Base-by-base conservation (phyloP, 1,140 invertebrate species). In the Homarus americanus region DNA sequence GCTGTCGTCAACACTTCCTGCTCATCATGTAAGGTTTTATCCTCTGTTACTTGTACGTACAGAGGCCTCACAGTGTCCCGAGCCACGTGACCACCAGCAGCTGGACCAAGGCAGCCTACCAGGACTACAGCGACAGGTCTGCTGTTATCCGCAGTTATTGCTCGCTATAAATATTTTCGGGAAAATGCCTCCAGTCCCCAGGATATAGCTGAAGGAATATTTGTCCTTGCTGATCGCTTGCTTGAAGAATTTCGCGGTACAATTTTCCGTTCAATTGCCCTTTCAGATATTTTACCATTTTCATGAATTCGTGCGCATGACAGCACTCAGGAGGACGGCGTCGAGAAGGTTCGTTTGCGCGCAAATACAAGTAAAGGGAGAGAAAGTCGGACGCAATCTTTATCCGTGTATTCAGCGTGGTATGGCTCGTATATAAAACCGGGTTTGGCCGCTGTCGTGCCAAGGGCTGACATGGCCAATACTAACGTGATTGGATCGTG, bases 211-310 rank as follows among this genome's bases (percentile, higher is more conserved):
- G 20, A 44, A 53, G 78, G 41, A 80, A 80, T 80, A 80, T 80
- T 80, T 80, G 78, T 80, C 78, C 78, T 34, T 10, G 78, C 2
- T 28, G 78, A 80, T 80, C 78, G 78, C 78, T 80, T 44, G 41
- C 78, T 80, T 80, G 78, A 80, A 80, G 78, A 80, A 80, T 80
- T 80, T 80, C 41, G 41, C 20, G 38, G 40, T 53, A 28, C 78
- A 80, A 80, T 80, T 80, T 80, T 80, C 78, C 78, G 32, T 80
- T 53, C 78, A 53, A 80, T 80, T 80, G 78, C 78, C n/a, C 10
- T 20, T 53, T 20, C 78, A 53, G 41, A 80, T 80, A 80, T 80
- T 80, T 80, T 53, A 80, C 40, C 78, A 80, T 80, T 80, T 80
- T 80, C 44, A 80, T 80, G 44, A 80, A 53, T 80, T 80, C 41